phyloP scores from a whole-genome alignment of 2,888 invertebrate genomes.

The Meghimatium bilineatum region DNA sequence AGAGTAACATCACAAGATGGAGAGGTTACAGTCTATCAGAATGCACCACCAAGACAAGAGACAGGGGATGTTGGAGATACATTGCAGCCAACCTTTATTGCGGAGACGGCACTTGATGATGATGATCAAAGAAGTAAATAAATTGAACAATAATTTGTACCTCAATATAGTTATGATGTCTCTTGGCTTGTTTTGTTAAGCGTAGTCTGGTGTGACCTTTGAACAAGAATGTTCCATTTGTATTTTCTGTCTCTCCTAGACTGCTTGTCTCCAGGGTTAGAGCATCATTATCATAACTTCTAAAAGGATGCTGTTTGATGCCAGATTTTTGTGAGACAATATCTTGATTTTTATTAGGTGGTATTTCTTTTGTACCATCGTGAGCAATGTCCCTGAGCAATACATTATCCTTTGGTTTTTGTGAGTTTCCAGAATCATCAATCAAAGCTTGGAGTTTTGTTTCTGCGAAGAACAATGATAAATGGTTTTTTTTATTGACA shows the following conservation, averaged over 20 bases:
- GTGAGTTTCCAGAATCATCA: not conserved
- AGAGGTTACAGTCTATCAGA: too few relatives aligned
- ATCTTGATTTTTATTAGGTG: not conserved
- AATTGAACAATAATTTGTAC: not conserved
- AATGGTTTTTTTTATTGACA: not conserved
- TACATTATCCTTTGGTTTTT: not conserved
- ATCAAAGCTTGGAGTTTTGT: constrained; percentile 7
- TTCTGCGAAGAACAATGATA: constrained; percentile 5
- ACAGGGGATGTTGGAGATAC: too few relatives aligned
- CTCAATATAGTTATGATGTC: constrained; percentile 3
- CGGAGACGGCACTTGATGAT: too few relatives aligned
- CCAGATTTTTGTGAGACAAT: too few relatives aligned
- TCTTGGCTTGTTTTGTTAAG: constrained; percentile 14
- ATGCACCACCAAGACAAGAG: too few relatives aligned
- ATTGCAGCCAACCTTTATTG: too few relatives aligned
- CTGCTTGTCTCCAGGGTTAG: not conserved
- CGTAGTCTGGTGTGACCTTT: constrained; percentile 22
- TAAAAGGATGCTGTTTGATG: not conserved
- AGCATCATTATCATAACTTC: not conserved
- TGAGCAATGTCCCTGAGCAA: not conserved
- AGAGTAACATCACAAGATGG: too few relatives aligned
- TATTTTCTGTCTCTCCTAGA: not conserved
- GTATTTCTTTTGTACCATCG: not conserved
- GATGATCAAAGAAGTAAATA: not conserved
- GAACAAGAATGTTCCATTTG: not conserved